These are phyloP conservation scores for Macrostomum cliftonense DNA, from an alignment of 2,888 invertebrate species.

Conservation along the genomic window DNA sequence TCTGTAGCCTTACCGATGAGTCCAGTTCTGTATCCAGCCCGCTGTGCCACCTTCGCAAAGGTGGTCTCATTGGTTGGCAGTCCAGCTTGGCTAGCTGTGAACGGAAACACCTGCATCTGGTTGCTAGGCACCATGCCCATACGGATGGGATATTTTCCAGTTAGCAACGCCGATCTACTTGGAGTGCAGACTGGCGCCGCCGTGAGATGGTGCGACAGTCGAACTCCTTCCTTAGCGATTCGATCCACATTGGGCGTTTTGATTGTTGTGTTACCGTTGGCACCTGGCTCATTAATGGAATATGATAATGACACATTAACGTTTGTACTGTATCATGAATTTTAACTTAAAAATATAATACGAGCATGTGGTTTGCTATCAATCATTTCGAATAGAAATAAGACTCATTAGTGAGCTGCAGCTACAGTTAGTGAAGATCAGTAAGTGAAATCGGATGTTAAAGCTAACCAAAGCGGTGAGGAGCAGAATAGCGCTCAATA, in stretches of 20 bases:
- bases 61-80: slow-evolving; percentile 39
- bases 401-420: too few species aligned
- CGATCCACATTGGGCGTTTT: slow-evolving; percentile 38
- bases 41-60: slow-evolving; percentile 36
- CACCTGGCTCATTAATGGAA: slow-evolving; percentile 10
- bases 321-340: too few species aligned
- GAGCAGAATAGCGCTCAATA: too few species aligned
- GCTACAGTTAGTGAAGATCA: too few species aligned
- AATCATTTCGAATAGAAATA: not conserved
- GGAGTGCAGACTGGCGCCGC: slow-evolving; percentile 41
- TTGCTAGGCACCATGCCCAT: slow-evolving; percentile 20
- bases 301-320: too few species aligned
- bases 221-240: slow-evolving; percentile 35
- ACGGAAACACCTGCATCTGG: slow-evolving; percentile 22
- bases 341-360: too few species aligned
- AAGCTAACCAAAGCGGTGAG: too few species aligned
- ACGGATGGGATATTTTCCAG: slow-evolving; percentile 36
- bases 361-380: too few species aligned
- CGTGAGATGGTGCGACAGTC: slow-evolving; percentile 40
- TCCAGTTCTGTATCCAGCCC: slow-evolving; percentile 38
- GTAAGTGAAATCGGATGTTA: too few species aligned
- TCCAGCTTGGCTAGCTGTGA: slow-evolving; percentile 29
- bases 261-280: slow-evolving; percentile 38
- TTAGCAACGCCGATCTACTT: slow-evolving; percentile 41
- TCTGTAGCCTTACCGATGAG: slow-evolving; percentile 19